Base-by-base conservation (phyloP, 2,113 vertebrate genomes). In the Hippoglossus stenolepis region DNA sequence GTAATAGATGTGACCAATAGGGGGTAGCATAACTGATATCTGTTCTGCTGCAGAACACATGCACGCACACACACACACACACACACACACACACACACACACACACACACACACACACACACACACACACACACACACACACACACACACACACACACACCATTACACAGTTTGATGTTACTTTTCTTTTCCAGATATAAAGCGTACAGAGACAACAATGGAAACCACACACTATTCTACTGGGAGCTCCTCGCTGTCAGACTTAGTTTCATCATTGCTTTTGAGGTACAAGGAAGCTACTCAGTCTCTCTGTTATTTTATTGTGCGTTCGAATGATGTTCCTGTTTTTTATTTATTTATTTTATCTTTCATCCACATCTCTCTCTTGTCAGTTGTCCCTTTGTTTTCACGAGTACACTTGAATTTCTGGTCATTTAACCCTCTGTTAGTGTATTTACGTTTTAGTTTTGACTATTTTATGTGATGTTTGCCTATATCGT, bases 221-320 rank as follows among this genome's bases (percentile, higher is more conserved):
- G 94, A 45, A 95, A 77, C 62, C 93, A 92, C 87, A 90, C 91
- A 5, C 86, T 96, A 64, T 93, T 95, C 75, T 94, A 88, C 87
- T 94, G 95, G 95, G 92, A 96, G 64, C 93, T 95, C 43, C 92
- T 95, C 5, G 95, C 94, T 13, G 86, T 95, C 74, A 89, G 91
- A 89, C 91, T 96, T 64, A 93, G 92, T 40, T 96, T 96, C 80
- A 93, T 94, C 71, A 93, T 95, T 28, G 92, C 92, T 17, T 95
- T 95, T 79, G 94, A 96, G 95, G 96, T 96, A 87, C 12, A 11
- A 24, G 5, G 21, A 57, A 24, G 54, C 54, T n/a, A 7, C 51
- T 53, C 20, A 15, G 14, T 47, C 3, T 47, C 43, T 45, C 13
- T 45, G 14, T 45, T 38, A 10, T 43, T 18, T 7, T 18, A 7